These are phyloP conservation scores for Lysiphlebus fabarum DNA, from an alignment of 1,140 invertebrate species.

Conservation along the genomic window DNA sequence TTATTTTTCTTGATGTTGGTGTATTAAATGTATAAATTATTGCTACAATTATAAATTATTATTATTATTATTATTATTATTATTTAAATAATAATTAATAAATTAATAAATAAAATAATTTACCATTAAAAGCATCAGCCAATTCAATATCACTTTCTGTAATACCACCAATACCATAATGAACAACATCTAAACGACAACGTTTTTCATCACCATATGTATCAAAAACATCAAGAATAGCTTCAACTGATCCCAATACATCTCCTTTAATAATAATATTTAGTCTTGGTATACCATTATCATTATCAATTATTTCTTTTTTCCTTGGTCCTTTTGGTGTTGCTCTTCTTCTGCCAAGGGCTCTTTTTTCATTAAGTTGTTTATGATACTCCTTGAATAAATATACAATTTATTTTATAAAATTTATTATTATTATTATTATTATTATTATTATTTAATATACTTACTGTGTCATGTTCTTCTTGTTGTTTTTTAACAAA, in stretches of 20 bases:
- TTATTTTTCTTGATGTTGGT: constrained; percentile 54
- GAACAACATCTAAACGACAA: constrained; percentile 81
- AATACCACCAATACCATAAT: constrained; percentile 85
- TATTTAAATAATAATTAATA: not conserved
- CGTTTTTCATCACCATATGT: constrained; percentile 73
- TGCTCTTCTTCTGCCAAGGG: constrained; percentile 57
- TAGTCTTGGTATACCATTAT: constrained; percentile 49
- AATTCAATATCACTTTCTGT: constrained; percentile 82
- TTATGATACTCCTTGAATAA: constrained; percentile 62
- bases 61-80: not conserved
- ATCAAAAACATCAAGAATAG: constrained; percentile 86
- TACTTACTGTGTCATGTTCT: constrained; percentile 59
- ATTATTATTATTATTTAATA: constrained; percentile 7
- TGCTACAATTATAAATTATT: constrained; percentile 51
- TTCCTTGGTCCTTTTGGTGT: constrained; percentile 53
- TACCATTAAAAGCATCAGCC: constrained; percentile 77
- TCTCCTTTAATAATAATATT: constrained; percentile 70
- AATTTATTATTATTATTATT: constrained; percentile 2
- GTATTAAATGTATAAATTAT: constrained; percentile 88
- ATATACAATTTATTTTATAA: not conserved
- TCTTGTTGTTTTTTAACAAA: constrained; percentile 66
- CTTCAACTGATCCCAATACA: constrained; percentile 89
- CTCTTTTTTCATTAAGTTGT: constrained; percentile 60
- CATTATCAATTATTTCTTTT: constrained; percentile 58
- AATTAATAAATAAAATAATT: constrained; percentile 14